Conservation (phyloP, 2,888 invertebrate species). For the Hemaris fuciformis region DNA sequence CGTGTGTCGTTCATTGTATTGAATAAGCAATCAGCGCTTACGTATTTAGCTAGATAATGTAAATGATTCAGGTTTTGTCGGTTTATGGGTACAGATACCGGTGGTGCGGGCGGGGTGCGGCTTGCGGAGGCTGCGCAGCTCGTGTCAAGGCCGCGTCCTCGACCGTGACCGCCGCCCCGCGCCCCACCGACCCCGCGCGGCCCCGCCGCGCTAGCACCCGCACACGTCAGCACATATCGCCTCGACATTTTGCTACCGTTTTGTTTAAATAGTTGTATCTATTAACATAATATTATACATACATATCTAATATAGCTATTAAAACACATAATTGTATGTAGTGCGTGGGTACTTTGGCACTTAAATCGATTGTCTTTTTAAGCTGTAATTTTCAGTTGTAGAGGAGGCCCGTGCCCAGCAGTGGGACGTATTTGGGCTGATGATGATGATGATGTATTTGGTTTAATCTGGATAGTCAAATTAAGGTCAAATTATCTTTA, state of each 20-base stretch:
- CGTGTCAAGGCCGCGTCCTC: slow-evolving; percentile 75
- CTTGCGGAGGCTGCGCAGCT: slow-evolving; percentile 63
- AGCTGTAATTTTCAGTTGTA: too few species aligned
- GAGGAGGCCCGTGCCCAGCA: too few species aligned
- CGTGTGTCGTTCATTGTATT: neutral
- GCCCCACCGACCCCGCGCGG: slow-evolving; percentile 25
- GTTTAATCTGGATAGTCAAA: too few species aligned
- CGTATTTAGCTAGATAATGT: neutral
- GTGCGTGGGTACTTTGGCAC: too few species aligned
- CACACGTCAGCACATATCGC: neutral
- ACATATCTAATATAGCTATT: neutral
- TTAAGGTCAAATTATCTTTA: too few species aligned
- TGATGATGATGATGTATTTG: too few species aligned
- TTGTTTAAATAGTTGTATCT: neutral
- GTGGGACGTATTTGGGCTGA: too few species aligned
- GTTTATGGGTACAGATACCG: neutral
- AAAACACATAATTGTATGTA: neutral
- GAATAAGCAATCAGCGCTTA: neutral
- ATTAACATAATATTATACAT: neutral
- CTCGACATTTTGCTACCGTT: neutral
- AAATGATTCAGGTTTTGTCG: slow-evolving; percentile 2
- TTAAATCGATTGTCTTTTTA: too few species aligned
- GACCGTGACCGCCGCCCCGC: slow-evolving; percentile 65
- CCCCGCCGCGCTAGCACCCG: slow-evolving; percentile 16
- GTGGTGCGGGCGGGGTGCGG: neutral